phyloP scores from a whole-genome alignment of 2,113 vertebrate genomes.

The Megaceryle maxima region DNA sequence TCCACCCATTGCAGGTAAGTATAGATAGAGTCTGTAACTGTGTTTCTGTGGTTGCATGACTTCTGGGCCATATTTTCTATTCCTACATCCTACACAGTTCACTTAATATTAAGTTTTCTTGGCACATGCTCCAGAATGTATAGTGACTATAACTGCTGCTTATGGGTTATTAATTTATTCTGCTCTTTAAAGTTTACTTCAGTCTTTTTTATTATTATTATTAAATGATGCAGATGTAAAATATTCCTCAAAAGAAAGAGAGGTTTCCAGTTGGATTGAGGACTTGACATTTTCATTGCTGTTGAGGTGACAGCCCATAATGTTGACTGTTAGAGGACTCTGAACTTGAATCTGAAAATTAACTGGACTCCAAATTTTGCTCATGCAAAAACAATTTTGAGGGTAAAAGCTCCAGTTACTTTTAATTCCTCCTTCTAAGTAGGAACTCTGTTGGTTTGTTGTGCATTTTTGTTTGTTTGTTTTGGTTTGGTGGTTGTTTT shows the following conservation, averaged over 20 bases:
- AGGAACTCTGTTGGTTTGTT: neutral
- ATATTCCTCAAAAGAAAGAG: neutral
- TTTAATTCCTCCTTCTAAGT: neutral
- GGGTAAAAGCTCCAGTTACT: neutral
- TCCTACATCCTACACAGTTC: neutral
- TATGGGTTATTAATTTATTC: neutral
- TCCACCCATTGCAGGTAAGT: conserved; percentile 92
- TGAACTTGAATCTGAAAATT: neutral
- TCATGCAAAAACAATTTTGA: neutral
- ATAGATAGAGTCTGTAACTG: neutral
- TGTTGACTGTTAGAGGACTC: neutral
- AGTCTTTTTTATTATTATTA: neutral
- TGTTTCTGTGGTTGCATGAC: neutral
- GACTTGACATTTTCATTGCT: neutral
- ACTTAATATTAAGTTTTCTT: neutral
- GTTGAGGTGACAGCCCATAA: neutral
- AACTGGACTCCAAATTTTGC: neutral
- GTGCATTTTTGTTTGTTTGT: neutral
- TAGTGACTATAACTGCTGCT: neutral
- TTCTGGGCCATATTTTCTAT: rapidly evolving
- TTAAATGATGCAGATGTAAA: neutral
- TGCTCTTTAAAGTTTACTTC: neutral
- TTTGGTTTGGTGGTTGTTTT: too few species aligned
- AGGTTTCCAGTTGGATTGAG: neutral
- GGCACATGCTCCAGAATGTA: neutral